A percentile compares a stretch with the other conserved stretches of the same genome.
phyloP scores from a whole-genome alignment of 35 echinoderm and acorn worm species.

The Chiridota heheva region DNA sequence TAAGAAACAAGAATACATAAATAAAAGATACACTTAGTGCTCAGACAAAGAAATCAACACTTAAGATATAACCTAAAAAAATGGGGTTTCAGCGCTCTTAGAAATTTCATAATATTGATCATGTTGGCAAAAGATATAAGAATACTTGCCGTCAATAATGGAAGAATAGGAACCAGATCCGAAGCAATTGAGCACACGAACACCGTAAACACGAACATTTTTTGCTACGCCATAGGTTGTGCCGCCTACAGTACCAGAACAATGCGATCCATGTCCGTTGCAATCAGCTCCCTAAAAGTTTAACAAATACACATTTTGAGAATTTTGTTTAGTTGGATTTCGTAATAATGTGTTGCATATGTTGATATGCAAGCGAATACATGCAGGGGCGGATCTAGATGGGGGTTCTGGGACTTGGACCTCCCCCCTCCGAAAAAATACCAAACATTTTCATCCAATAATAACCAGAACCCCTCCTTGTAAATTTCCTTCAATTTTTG shows the following conservation, averaged over 20 bases:
- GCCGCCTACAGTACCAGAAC: constrained; percentile 58
- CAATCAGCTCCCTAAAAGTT: constrained; percentile 60
- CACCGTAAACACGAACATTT: constrained; percentile 40
- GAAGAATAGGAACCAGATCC: constrained; percentile 43
- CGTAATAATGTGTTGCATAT: too few species aligned
- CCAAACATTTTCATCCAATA: too few species aligned
- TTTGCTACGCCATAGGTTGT: constrained; percentile 57
- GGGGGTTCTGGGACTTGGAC: not conserved
- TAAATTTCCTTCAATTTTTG: too few species aligned
- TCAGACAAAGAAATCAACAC: too few species aligned
- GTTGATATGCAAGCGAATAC: too few species aligned
- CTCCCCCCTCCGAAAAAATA: too few species aligned
- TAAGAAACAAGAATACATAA: not conserved
- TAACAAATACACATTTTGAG: not conserved
- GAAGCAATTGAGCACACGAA: constrained; percentile 53
- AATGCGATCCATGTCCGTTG: constrained; percentile 72
- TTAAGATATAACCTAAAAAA: too few species aligned
- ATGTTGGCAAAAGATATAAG: not conserved
- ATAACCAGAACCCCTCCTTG: too few species aligned
- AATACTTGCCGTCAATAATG: constrained; percentile 44
- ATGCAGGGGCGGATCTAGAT: not conserved
- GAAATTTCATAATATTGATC: too few species aligned
- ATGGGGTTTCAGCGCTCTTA: too few species aligned
- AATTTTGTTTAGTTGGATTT: too few species aligned
- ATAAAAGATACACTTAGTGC: too few species aligned